Percentiles rank a stretch among this genome's conserved stretches.
These are phyloP conservation scores for Palythoa grandis DNA, from an alignment of 92 coral and sea anemone genomes.

Conservation along the genomic window DNA sequence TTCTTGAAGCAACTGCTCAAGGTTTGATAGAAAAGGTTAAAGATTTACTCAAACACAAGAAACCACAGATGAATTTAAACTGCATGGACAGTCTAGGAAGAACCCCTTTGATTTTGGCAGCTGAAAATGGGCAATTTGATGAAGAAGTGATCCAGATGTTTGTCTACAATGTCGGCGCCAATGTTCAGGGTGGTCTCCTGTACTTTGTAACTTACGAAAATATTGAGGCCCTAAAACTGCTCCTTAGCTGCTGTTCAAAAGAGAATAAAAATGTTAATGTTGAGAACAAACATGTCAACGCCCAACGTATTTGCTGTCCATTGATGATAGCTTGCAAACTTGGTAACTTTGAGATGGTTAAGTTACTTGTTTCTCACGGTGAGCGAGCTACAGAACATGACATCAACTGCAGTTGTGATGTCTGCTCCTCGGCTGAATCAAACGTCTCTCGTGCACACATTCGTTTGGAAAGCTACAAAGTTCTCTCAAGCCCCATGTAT, in stretches of 20 bases:
- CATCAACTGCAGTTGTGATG: neutral
- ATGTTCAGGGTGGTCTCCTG: slow-evolving; percentile 41
- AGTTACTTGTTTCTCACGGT: slow-evolving; percentile 42
- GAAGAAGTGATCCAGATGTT: slow-evolving; percentile 13
- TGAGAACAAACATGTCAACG: neutral
- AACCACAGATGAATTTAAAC: slow-evolving; percentile 1
- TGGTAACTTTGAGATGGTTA: slow-evolving; percentile 42
- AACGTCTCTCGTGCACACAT: slow-evolving; percentile 25
- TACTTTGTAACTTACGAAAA: slow-evolving; percentile 36
- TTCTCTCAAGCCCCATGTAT: slow-evolving; percentile 43
- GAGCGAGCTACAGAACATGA: slow-evolving; percentile 11
- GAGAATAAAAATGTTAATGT: neutral
- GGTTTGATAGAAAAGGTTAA: neutral
- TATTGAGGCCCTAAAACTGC: slow-evolving; percentile 14
- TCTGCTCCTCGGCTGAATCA: neutral
- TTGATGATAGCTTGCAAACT: slow-evolving; percentile 47
- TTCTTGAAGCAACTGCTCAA: slow-evolving; percentile 6
- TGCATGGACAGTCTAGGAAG: slow-evolving; percentile 38
- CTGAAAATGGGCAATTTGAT: slow-evolving; percentile 6
- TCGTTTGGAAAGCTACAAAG: slow-evolving; percentile 45
- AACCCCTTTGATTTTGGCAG: slow-evolving; percentile 47
- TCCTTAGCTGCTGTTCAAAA: slow-evolving; percentile 4
- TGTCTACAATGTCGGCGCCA: slow-evolving; percentile 42
- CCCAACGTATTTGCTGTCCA: slow-evolving; percentile 16
- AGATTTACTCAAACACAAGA: neutral